Evolutionary conservation across 2,113 vertebrate genomes (phyloP), one percentile per base, ranked within the genome.

Genomic region (Onychorhynchus coronatus): DNA sequence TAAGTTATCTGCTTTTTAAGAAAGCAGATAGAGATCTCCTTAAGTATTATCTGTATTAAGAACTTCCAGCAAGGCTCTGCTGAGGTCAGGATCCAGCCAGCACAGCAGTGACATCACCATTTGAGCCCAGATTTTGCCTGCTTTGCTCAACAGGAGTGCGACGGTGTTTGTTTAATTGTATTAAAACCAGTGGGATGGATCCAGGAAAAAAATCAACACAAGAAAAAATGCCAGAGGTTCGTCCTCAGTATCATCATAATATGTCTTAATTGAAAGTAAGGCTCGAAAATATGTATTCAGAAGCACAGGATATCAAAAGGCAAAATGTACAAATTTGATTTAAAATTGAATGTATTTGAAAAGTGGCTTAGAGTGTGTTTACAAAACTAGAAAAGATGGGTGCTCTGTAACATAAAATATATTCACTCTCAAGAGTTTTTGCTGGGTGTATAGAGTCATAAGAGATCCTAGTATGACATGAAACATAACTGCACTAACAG

Each of bases 11-110:
- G 68, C 82, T 74, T 92, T 88, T 91, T 49, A 55, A 94, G 47
- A 82, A 93, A 93, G 85, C 24, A 87, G 84, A 85, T 15, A 71
- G 52, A 73, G 35, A 88, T 92, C 79, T 88, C 76, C 88, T 86
- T 80, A 85, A 7, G 11, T 83, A n/a, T 85, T 90, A 94, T 74
- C 68, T 92, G 63, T 37, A 77, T 66, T 85, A 93, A 94, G 82
- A 55, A 50, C 21, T 62, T 59, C 41, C 72, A 76, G 76, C 25
- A 80, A 78, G 79, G 59, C 63, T 74, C 75, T 4, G 2, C 55
- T 91, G 68, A 94, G 72, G 89, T 88, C 91, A 93, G 75, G 62
- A 90, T 55, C 63, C 82, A 53, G 81, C 19, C 63, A 90, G 55
- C 46, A 88, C 10, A 15, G 63, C 87, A 95, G 82, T 39, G 59